Evolutionary conservation across 2,797 vertebrate genomes (phyloP), one percentile per base, ranked within the genome.

Genomic region (Danio albolineatus): DNA sequence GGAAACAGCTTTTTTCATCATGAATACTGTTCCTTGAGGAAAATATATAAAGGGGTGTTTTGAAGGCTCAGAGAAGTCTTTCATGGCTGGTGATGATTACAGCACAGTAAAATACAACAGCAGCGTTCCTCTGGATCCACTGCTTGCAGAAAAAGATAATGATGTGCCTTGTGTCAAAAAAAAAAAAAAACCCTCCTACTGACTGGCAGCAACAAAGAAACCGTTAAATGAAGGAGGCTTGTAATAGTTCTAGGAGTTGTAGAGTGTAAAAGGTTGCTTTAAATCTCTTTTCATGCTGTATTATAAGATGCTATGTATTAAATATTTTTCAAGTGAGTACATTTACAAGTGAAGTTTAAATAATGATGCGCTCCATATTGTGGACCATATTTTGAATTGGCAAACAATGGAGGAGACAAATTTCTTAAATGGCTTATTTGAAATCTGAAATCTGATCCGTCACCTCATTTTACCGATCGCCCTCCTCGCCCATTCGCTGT

Each of bases 81-180:
- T 64, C 5, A 66, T 80, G 53, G 49, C 5, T 41, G 64, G 71
- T 36, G 44, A 49, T 79, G 69, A 80, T 80, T 65, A 66, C 60
- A 53, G 19, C n/a, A 53, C 67, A 73, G 59, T 56, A 48, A 73
- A 79, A 62, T 38, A 46, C 19, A 73, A n/a, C 14, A 49, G 14
- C 43, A n/a, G 13, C 10, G 12, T 17, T 46, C 64, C 38, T 70
- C 61, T 60, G 71, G 71, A 74, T 75, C 16, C 16, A 21, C 38
- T 7, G 7, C n/a, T 75, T 14, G 46, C 2, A 51, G 49, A 28
- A 48, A 60, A 75, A 48, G 14, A 59, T 21, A 74, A 80, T 60
- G 53, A 80, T 57, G 41, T 62, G 17, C 10, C 54, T 60, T 59
- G 56, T 69, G 62, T 53, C 13, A 60, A 69, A 80, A 67, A 5